Conservation (phyloP, 2,888 invertebrate species). For the Microplitis manilae region DNA sequence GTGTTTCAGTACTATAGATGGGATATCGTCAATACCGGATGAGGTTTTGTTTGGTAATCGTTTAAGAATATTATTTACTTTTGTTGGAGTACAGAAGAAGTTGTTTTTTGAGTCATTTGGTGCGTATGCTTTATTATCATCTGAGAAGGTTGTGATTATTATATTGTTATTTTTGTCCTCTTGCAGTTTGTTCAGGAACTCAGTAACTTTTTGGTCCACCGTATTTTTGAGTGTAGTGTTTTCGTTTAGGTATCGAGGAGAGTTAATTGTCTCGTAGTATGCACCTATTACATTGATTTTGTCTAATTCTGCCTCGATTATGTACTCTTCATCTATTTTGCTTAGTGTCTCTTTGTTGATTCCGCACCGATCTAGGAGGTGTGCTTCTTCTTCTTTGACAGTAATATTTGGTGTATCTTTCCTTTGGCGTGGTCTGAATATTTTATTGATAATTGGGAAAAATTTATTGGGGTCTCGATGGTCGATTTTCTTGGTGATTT, state of each 20-base stretch:
- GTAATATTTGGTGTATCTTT: background rate
- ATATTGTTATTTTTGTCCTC: background rate
- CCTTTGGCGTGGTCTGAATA: slow-evolving; percentile 19
- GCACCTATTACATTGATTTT: slow-evolving; percentile 44
- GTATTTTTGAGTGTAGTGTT: background rate
- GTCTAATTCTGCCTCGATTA: background rate
- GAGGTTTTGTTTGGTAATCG: slow-evolving; percentile 45
- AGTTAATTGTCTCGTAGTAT: slow-evolving; percentile 40
- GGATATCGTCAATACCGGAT: slow-evolving; percentile 39
- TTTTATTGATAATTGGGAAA: slow-evolving; percentile 41
- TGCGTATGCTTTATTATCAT: background rate
- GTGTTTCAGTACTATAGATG: slow-evolving; percentile 42
- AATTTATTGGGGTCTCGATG: slow-evolving; percentile 36
- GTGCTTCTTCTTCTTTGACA: slow-evolving; percentile 4
- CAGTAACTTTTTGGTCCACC: background rate
- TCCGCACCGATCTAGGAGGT: background rate
- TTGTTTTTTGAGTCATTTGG: background rate
- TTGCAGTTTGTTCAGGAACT: slow-evolving; percentile 11
- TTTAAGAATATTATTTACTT: slow-evolving; percentile 21
- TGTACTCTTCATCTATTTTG: background rate
- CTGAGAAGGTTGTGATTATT: background rate
- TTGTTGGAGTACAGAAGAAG: slow-evolving; percentile 1
- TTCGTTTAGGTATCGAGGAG: slow-evolving; percentile 32
- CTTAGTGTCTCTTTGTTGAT: background rate
- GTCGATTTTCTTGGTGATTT: slow-evolving; percentile 36